These are phyloP conservation scores for Chrysochloris asiatica DNA, from an alignment of 2,113 vertebrate species.

Conservation along the genomic window DNA sequence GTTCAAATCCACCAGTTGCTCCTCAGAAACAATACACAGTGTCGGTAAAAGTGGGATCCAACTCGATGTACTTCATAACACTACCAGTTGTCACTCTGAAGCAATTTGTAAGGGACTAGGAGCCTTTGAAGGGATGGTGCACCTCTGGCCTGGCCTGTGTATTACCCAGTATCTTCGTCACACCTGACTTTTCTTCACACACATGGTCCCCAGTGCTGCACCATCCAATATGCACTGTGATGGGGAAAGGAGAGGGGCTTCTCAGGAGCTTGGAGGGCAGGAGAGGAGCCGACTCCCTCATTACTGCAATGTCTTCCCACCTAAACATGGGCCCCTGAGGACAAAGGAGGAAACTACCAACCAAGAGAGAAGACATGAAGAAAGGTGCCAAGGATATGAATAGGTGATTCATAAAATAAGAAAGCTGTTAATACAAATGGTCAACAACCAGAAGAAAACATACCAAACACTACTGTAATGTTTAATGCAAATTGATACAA, in stretches of 20 bases:
- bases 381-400: not conserved
- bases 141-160: constrained; percentile 65
- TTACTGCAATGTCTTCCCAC: not conserved
- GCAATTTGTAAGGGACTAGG: constrained; percentile 75
- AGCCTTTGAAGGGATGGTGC: constrained; percentile 75
- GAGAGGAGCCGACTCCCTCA: not conserved
- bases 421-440: not conserved
- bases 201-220: constrained; percentile 38
- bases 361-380: not conserved
- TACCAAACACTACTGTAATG: not conserved
- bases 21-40: too few species aligned
- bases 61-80: constrained; percentile 76
- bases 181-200: constrained; percentile 71
- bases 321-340: not conserved
- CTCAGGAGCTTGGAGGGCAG: accelerated
- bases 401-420: not conserved
- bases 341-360: not conserved
- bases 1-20: too few species aligned
- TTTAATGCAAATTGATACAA: not conserved
- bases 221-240: constrained; percentile 73
- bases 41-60: too few species aligned
- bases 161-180: constrained; percentile 59
- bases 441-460: not conserved
- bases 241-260: not conserved
- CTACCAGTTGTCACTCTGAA: constrained; percentile 69